These are phyloP conservation scores for Habropoda laboriosa DNA, from an alignment of 1,140 invertebrate genomes.

Conservation along the genomic window DNA sequence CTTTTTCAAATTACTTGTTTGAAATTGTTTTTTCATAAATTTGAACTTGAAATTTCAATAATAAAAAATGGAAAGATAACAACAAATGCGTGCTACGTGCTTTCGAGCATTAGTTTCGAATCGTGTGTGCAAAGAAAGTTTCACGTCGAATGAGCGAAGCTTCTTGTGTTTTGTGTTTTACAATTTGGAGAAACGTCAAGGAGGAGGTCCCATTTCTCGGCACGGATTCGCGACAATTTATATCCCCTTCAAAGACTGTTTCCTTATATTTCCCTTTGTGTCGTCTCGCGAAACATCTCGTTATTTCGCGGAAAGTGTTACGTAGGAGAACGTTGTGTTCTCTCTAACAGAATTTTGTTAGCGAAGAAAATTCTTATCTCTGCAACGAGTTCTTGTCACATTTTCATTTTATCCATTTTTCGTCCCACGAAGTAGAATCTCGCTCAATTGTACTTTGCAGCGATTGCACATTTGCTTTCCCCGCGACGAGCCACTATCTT, in stretches of 20 bases:
- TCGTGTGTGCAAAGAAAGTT: not conserved
- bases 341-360: conserved; percentile 6
- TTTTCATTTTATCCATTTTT: not conserved
- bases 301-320: conserved; percentile 21
- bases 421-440: too few species aligned
- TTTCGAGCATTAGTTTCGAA: not conserved
- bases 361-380: not conserved
- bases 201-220: not conserved
- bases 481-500: too few species aligned
- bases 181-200: conserved; percentile 18
- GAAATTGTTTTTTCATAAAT: not conserved
- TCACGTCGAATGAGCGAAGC: not conserved
- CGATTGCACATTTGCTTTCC: too few species aligned
- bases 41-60: not conserved
- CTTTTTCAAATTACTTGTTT: not conserved
- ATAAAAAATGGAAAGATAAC: not conserved
- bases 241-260: not conserved
- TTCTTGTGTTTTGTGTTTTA: not conserved
- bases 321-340: not conserved
- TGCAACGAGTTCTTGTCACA: not conserved
- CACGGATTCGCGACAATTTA: conserved; percentile 18
- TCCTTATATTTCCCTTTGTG: not conserved
- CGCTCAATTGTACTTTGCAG: too few species aligned
- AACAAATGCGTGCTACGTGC: not conserved
- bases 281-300: not conserved